Evolutionary conservation across 2,888 invertebrate species (phyloP), one percentile per base, ranked within the genome.

Genomic region (Megamerina dolium): DNA sequence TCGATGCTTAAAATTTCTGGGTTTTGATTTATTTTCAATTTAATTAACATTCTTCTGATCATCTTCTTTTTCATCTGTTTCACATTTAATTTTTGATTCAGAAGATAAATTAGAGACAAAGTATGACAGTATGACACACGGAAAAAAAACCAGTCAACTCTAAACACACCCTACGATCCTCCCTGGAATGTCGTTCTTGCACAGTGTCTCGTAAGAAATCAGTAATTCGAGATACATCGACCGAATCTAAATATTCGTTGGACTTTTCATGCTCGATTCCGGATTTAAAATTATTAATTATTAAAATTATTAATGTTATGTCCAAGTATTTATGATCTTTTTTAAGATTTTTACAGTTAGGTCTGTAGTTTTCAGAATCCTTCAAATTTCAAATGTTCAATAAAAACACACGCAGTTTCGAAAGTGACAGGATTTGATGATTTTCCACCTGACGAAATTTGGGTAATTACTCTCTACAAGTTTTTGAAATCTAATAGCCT

Each of bases 21-120:
- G 30, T 40, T 39, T 40, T 40, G 30, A 31, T 37, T 18, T 19
- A 40, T 45, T 37, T 41, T 39, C 30, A 30, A 33, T 41, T 38
- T 36, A 41, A 31, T 9, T 16, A n/a, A n/a, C n/a, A n/a, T n/a
- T n/a, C n/a, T n/a, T n/a, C n/a, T n/a, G n/a, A n/a, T n/a, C 23
- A 21, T 35, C 37, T 32, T 23, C 27, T 19, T 42, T 42, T 39
- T 44, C 35, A 32, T 26, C 21, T 37, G 23, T 26, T 37, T 37
- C 10, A 37, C 32, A 41, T 41, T 41, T 34, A 34, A 34, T 39
- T 33, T 44, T 36, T 44, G 41, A 41, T 45, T 20, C 35, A 35
- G 4, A 37, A 37, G 37, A 19, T 38, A 43, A 32, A 36, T 27
- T 43, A 36, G 40, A 29, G 30, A 21, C 36, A 46, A 39, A 46